A percentile compares a stretch with the other conserved stretches of the same genome.
Conservation (phyloP, 2,113 vertebrate genomes). For the Amphiprion percula region DNA sequence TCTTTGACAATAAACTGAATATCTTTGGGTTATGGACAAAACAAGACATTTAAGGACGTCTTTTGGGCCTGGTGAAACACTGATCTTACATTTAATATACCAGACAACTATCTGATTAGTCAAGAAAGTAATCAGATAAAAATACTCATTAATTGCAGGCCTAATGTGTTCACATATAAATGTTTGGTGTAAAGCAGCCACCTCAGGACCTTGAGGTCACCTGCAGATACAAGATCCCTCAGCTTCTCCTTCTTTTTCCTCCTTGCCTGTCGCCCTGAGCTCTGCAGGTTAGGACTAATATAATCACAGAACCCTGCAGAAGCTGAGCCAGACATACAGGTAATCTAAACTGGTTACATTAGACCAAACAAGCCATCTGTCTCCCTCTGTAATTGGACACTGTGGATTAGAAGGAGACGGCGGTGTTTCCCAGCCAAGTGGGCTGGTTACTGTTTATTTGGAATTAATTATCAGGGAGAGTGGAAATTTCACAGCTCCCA, state of each 20-base stretch:
- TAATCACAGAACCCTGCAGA: conserved; percentile 71
- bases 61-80: too few relatives aligned
- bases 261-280: conserved; percentile 26
- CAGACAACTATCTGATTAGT: too few relatives aligned
- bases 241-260: conserved; percentile 23
- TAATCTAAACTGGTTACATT: conserved; percentile 75
- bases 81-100: too few relatives aligned
- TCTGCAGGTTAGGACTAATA: conserved; percentile 60
- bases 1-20: too few relatives aligned
- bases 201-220: not conserved
- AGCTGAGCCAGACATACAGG: conserved; percentile 65
- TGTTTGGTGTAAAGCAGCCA: conserved; percentile 14
- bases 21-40: too few relatives aligned
- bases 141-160: too few relatives aligned
- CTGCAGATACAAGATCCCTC: conserved; percentile 21
- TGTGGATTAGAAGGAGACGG: conserved; percentile 64
- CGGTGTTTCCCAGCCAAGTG: conserved; percentile 69
- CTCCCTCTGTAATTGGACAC: conserved; percentile 72
- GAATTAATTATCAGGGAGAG: conserved; percentile 77
- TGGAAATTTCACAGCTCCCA: conserved; percentile 59
- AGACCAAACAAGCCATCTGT: conserved; percentile 74
- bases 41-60: too few relatives aligned
- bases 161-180: not conserved
- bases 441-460: conserved; percentile 79
- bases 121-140: too few relatives aligned